A percentile compares a stretch with the other conserved stretches of the same genome.
These are phyloP conservation scores for Cladopsammia gracilis DNA, from an alignment of 64 coral and sea anemone species.

Conservation along the genomic window DNA sequence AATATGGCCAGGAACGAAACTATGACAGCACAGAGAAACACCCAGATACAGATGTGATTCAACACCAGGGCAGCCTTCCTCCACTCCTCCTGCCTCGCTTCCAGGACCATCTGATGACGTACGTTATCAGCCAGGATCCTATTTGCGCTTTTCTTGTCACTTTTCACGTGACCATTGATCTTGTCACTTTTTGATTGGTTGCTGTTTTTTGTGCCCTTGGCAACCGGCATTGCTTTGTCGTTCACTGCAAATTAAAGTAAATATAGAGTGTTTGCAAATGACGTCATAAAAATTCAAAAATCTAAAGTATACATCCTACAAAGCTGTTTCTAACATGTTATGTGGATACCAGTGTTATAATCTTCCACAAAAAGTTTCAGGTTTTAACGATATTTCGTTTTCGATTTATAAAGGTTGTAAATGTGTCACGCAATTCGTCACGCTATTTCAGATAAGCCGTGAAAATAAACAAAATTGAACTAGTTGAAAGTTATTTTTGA, in stretches of 20 bases:
- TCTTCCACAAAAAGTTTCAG: no score
- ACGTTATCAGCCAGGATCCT: constrained; percentile 70
- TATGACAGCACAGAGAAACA: constrained; percentile 69
- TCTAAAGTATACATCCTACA: no score
- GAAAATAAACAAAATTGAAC: no score
- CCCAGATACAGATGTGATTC: constrained; percentile 89
- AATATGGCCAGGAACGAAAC: constrained; percentile 70
- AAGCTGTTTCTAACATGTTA: no score
- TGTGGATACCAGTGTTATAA: no score
- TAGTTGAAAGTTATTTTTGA: no score
- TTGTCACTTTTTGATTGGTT: not conserved
- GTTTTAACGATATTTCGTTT: no score
- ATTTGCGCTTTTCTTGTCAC: constrained; percentile 65
- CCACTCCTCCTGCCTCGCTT: constrained; percentile 87
- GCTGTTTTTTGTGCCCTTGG: not conserved
- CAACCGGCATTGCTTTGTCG: not conserved
- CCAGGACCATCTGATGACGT: constrained; percentile 63
- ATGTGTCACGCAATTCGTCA: no score
- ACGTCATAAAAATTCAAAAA: no score
- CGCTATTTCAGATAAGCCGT: no score
- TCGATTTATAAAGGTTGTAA: no score
- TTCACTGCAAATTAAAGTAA: constrained; percentile 9
- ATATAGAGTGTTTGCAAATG: no score
- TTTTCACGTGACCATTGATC: not conserved
- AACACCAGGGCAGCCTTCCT: constrained; percentile 77